Evolutionary conservation across 2,113 vertebrate genomes (phyloP), one percentile per base, ranked within the genome.

Genomic region (Oncorhynchus gorbuscha): DNA sequence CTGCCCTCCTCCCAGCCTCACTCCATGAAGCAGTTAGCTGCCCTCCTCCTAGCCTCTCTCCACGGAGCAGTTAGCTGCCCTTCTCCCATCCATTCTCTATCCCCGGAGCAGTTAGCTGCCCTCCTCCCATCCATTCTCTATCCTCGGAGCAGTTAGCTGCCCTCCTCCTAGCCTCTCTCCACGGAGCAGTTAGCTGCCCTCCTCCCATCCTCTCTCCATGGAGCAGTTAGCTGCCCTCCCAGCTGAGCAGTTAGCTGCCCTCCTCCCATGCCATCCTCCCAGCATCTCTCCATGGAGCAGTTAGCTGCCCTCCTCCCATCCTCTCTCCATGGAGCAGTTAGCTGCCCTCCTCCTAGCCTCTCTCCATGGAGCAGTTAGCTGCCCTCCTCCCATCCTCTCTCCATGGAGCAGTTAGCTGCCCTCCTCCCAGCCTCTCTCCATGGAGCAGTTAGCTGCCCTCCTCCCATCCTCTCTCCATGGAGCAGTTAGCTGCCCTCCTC

Each of bases 401-500:
- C 13, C 51, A 58, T 13, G 14, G 0, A 58, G 14, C 14, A 18
- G 35, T 39, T 39, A 85, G 64, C 76, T 45, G 11, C 11, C 22
- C 64, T 66, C 49, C 49, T 51, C 5, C 58, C 1, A 24, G 24
- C 24, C 24, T 24, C 24, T 24, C 24, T 24, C 24, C 24, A 59
- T 5, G 58, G 0, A 20, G 18, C 58, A n/a, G 14, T 61, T 61
- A 85, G 64, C 76, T 45, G 11, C 11, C 22, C 64, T 66, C 49
- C 49, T 51, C 49, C 49, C 0, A 51, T 0, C 3, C 64, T 30
- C 64, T 28, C 65, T n/a, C 5, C 58, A 61, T 2, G 5, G 0
- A 20, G 58, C 20, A n/a, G 16, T 61, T 61, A 85, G 64, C 76
- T 45, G 11, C 11, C 22, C 64, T 66, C 49, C 49, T 51, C 49